A percentile compares a stretch with the other conserved stretches of the same genome.
Evolutionary conservation across 2,113 vertebrate species (phyloP).

Genomic region (Indicator indicator): DNA sequence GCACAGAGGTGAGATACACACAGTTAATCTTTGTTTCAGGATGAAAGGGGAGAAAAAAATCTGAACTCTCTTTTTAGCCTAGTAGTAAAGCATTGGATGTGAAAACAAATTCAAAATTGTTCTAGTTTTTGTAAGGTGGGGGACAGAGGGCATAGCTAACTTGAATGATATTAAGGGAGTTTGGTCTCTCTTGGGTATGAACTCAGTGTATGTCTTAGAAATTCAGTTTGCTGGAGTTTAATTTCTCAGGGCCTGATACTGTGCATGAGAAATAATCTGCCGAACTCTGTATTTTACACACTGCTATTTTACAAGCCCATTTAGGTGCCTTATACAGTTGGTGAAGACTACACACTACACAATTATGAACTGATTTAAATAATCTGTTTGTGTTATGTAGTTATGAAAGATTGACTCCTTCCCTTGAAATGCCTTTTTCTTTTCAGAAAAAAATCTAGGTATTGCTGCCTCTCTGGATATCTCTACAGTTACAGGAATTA

Average conservation of each 20-base stretch:
- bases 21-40: not conserved
- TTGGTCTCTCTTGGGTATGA: not conserved
- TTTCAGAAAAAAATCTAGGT: not conserved
- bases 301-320: not conserved
- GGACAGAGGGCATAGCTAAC: not conserved
- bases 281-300: not conserved
- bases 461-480: not conserved
- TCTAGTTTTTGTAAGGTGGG: not conserved
- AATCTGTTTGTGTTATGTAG: not conserved
- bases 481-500: not conserved
- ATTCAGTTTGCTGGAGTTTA: not conserved
- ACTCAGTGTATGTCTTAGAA: not conserved
- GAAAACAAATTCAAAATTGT: conserved; percentile 20
- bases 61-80: not conserved
- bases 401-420: not conserved
- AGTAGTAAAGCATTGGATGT: conserved; percentile 1
- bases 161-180: not conserved
- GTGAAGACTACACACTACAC: not conserved
- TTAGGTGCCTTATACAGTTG: not conserved
- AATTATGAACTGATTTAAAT: not conserved
- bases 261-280: not conserved
- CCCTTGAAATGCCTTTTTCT: not conserved
- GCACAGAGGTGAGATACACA: not conserved
- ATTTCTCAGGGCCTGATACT: not conserved
- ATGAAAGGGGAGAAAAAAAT: not conserved